A percentile compares a stretch with the other conserved stretches of the same genome.
Conservation (phyloP, 2,888 invertebrate genomes). For the Ophion slaviceki region DNA sequence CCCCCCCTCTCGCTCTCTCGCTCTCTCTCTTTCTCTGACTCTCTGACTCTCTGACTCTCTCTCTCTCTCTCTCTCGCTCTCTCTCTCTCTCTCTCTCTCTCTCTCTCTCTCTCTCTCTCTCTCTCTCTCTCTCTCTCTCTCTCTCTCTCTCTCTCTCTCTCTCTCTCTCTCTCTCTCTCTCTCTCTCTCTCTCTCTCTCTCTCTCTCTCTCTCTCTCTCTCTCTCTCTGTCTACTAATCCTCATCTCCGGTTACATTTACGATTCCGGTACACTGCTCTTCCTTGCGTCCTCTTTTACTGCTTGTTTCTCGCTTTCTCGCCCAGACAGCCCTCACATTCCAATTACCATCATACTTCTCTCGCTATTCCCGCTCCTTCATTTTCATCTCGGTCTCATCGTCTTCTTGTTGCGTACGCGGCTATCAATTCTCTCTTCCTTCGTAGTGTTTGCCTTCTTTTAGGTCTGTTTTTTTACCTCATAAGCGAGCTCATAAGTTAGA, state of each 20-base stretch:
- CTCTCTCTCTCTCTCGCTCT: conserved; percentile 29
- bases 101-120: conserved; percentile 43
- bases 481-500: background rate
- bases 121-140: conserved; percentile 30
- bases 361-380: background rate
- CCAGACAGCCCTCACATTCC: conserved; percentile 23
- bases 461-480: background rate
- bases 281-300: conserved; percentile 20
- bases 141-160: conserved; percentile 32
- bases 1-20: conserved; percentile 43
- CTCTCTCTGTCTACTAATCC: conserved; percentile 27
- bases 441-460: background rate
- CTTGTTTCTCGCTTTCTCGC: conserved; percentile 28
- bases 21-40: conserved; percentile 21
- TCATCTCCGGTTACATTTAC: conserved; percentile 34
- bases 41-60: conserved; percentile 37
- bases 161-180: conserved; percentile 40
- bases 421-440: conserved; percentile 16
- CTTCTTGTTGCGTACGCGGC: background rate
- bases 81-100: conserved; percentile 38
- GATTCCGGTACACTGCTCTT: conserved; percentile 42
- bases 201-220: conserved; percentile 43
- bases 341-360: conserved; percentile 18
- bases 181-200: conserved; percentile 22
- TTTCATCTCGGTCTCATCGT: conserved; percentile 2